Evolutionary conservation across 2,888 invertebrate species (phyloP).

Genomic region (Ceramica pisi): DNA sequence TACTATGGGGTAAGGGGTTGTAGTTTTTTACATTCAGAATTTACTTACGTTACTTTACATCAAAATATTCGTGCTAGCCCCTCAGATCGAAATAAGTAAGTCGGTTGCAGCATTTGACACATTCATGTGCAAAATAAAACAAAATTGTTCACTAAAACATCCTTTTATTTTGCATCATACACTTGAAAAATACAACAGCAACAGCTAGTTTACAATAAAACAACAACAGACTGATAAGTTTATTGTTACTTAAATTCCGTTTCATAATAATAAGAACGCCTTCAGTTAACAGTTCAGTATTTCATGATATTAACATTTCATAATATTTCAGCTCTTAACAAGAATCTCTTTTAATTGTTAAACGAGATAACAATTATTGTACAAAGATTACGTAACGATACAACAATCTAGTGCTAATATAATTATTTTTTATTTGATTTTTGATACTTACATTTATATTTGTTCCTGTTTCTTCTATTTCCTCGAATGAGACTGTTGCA

Average conservation of each 20-base stretch:
- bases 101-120: background rate
- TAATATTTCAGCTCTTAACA: constrained; percentile 30
- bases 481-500: constrained; percentile 35
- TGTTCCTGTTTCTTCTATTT: constrained; percentile 16
- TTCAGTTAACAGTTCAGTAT: background rate
- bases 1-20: too few species aligned
- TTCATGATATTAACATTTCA: constrained; percentile 28
- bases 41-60: too few species aligned
- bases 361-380: constrained; percentile 16
- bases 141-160: background rate
- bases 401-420: constrained; percentile 27
- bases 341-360: constrained; percentile 19
- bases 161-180: too few species aligned
- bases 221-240: constrained; percentile 9
- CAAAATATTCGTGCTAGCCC: too few species aligned
- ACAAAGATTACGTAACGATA: constrained; percentile 28
- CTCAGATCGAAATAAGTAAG: background rate
- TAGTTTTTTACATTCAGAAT: too few species aligned
- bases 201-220: background rate
- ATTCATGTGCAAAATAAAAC: background rate
- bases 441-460: constrained; percentile 15
- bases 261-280: constrained; percentile 23
- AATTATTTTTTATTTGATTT: constrained; percentile 40
- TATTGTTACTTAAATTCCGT: constrained; percentile 3
- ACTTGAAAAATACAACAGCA: too few species aligned